Conservation (phyloP, 2,797 vertebrate genomes). For the Sebastes trivittatus region DNA sequence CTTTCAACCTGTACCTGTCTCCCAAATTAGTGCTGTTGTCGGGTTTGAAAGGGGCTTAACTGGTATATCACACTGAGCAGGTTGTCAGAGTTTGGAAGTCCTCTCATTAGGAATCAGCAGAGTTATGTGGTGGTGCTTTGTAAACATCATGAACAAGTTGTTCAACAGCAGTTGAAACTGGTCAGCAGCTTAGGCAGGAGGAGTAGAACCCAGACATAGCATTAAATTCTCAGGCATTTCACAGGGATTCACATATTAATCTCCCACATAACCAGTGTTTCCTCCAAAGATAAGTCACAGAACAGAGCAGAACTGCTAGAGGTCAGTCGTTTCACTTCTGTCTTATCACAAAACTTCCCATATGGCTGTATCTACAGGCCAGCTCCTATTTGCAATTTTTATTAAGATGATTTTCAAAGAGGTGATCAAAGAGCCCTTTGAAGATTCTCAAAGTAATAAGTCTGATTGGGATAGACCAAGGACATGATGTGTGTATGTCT, state of each 20-base stretch:
- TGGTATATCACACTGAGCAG: background rate
- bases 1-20: background rate
- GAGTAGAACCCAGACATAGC: background rate
- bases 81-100: background rate
- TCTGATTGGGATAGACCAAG: constrained; percentile 46
- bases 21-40: background rate
- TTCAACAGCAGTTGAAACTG: background rate
- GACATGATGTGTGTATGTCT: background rate
- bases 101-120: background rate
- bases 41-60: background rate
- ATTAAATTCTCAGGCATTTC: background rate
- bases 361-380: constrained; percentile 17
- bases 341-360: constrained; percentile 36
- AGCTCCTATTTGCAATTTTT: constrained; percentile 32
- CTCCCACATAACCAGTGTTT: constrained; percentile 8
- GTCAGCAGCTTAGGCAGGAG: background rate
- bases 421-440: constrained; percentile 71
- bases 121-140: background rate
- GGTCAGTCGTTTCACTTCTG: constrained; percentile 8
- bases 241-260: background rate
- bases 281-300: constrained; percentile 11
- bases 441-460: constrained; percentile 51
- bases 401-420: constrained; percentile 53
- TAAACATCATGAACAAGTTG: background rate
- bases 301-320: background rate